Evolutionary conservation across 2,113 vertebrate genomes (phyloP).

Genomic region (Tychaedon coryphoeus): DNA sequence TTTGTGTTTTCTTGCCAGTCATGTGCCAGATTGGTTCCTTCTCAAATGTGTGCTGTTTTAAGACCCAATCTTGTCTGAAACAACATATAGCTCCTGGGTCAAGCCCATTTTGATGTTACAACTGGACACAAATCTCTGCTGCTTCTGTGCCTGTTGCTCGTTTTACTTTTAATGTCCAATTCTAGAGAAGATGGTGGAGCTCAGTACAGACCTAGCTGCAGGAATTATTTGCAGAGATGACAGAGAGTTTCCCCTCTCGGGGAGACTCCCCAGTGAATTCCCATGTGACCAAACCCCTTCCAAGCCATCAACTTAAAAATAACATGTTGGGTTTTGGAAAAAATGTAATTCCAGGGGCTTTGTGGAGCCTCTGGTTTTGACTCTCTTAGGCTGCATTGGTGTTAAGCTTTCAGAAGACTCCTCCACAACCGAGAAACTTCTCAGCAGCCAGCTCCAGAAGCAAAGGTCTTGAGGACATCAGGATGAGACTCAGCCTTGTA

Average conservation of each 20-base stretch:
- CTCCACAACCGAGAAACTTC: neutral
- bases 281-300: slow-evolving; percentile 23
- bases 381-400: neutral
- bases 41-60: neutral
- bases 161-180: neutral
- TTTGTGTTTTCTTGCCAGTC: neutral
- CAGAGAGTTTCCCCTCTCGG: neutral
- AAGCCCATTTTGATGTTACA: neutral
- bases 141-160: neutral
- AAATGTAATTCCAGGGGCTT: slow-evolving; percentile 18
- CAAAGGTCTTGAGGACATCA: neutral
- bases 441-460: neutral
- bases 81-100: neutral
- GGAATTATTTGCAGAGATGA: slow-evolving; percentile 23
- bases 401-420: neutral
- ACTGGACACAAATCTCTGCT: neutral
- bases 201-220: neutral
- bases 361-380: neutral
- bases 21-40: neutral
- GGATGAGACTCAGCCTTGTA: neutral
- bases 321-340: slow-evolving; percentile 19
- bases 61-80: neutral
- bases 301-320: slow-evolving; percentile 54
- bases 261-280: slow-evolving; percentile 12
- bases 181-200: neutral